Evolutionary conservation across 2,888 invertebrate species (phyloP).

Genomic region (Tortrix viridana): DNA sequence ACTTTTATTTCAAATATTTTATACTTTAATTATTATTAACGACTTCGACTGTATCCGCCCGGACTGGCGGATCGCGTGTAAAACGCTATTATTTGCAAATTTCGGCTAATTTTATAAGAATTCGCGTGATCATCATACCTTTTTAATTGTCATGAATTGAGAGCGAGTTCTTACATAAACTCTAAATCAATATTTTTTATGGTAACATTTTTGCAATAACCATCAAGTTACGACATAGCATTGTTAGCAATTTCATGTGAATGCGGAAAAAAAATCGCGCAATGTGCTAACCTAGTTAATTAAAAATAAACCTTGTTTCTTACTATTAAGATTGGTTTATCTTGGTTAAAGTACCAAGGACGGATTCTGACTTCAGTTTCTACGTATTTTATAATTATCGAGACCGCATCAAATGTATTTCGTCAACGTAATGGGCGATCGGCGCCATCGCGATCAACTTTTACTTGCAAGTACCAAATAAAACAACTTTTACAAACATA

Average conservation of each 20-base stretch:
- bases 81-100: conserved; percentile 29
- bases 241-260: conserved; percentile 23
- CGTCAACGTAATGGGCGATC: conserved; percentile 6
- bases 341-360: too few relatives aligned
- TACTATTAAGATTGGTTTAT: not conserved
- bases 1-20: too few relatives aligned
- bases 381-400: conserved; percentile 28
- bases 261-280: conserved; percentile 21
- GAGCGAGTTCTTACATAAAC: conserved; percentile 19
- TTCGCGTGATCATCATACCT: conserved; percentile 20
- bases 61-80: conserved; percentile 14
- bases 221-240: conserved; percentile 7
- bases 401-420: conserved; percentile 30
- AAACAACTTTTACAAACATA: conserved; percentile 19
- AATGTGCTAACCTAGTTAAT: not conserved
- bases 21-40: not conserved
- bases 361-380: not conserved
- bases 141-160: conserved; percentile 13
- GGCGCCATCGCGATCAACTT: conserved; percentile 12
- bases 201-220: conserved; percentile 9
- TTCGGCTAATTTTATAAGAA: conserved; percentile 18
- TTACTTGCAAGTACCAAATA: conserved; percentile 15
- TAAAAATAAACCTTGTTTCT: conserved; percentile 5
- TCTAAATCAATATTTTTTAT: conserved; percentile 28
- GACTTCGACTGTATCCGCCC: not conserved